Evolutionary conservation across 2,888 invertebrate genomes (phyloP).

Genomic region (Rhamphomyia laevipes): DNA sequence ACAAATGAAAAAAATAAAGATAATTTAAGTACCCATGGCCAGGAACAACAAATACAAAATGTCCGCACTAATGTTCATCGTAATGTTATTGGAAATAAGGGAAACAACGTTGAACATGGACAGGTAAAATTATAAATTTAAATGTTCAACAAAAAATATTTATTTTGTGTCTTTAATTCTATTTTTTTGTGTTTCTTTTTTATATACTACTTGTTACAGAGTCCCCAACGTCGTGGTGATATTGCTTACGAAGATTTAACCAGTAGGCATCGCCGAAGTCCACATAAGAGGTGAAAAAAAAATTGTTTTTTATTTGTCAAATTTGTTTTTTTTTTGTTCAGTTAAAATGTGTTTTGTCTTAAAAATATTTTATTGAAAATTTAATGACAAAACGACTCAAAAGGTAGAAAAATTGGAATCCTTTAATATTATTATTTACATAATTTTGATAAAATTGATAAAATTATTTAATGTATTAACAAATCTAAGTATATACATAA

Average conservation of each 20-base stretch:
- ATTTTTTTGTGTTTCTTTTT: conserved; percentile 1
- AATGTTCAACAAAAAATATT: background rate
- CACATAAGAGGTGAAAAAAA: conserved; percentile 31
- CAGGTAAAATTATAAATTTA: conserved; percentile 3
- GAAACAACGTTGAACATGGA: conserved; percentile 4
- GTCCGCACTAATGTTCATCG: conserved; percentile 16
- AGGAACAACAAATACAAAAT: conserved; percentile 15
- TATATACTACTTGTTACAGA: conserved; percentile 19
- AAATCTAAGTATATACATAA: background rate
- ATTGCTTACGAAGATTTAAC: conserved; percentile 29
- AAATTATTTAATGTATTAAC: too few species aligned
- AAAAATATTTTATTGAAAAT: too few species aligned
- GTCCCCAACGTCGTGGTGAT: conserved; percentile 33
- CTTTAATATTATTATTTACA: too few species aligned
- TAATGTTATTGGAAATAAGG: conserved; percentile 6
- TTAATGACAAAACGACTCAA: too few species aligned
- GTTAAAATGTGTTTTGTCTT: too few species aligned
- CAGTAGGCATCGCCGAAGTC: conserved; percentile 32
- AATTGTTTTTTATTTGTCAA: background rate
- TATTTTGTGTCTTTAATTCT: background rate
- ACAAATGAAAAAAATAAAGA: conserved; percentile 22
- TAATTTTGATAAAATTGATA: too few species aligned
- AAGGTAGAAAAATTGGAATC: too few species aligned
- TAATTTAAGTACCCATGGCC: conserved; percentile 15
- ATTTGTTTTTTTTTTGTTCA: background rate